A percentile compares a stretch with the other conserved stretches of the same genome.
These are phyloP conservation scores for Platycercus adscitus DNA, from an alignment of 2,113 vertebrate species.

Conservation along the genomic window DNA sequence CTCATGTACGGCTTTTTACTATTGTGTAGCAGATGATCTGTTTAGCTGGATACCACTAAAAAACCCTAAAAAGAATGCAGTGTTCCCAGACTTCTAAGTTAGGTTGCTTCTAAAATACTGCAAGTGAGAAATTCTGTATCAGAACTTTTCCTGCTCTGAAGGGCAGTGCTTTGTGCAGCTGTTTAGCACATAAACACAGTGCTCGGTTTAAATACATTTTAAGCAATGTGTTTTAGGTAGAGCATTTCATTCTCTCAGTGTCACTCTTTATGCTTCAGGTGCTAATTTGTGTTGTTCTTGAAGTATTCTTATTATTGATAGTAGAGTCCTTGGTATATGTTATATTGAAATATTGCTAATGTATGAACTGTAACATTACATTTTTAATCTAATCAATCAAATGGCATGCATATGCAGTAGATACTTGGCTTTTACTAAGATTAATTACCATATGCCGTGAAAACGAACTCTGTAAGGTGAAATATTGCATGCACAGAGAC, in stretches of 20 bases:
- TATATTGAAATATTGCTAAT: conserved; percentile 83
- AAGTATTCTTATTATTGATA: conserved; percentile 75
- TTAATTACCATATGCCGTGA: conserved; percentile 79
- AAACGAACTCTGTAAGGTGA: conserved; percentile 74
- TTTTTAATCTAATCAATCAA: conserved; percentile 88
- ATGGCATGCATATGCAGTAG: conserved; percentile 75
- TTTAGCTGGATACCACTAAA: neutral
- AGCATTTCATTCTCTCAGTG: conserved; percentile 69
- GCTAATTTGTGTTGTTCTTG: conserved; percentile 70
- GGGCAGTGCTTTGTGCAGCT: neutral
- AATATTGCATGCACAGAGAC: conserved; percentile 61
- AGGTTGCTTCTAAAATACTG: neutral
- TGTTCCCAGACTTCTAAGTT: neutral
- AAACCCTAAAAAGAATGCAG: neutral
- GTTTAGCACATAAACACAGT: neutral
- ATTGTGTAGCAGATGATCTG: neutral
- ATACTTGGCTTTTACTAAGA: conserved; percentile 79
- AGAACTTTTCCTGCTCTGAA: neutral
- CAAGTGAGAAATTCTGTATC: neutral
- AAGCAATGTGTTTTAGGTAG: neutral
- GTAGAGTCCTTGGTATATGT: conserved; percentile 69
- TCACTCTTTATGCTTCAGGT: conserved; percentile 70
- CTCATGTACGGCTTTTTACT: neutral
- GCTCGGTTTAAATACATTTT: neutral
- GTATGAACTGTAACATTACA: conserved; percentile 84